A percentile compares a stretch with the other conserved stretches of the same genome.
Evolutionary conservation across 2,888 invertebrate species (phyloP).

Genomic region (Priocnemis perturbator): DNA sequence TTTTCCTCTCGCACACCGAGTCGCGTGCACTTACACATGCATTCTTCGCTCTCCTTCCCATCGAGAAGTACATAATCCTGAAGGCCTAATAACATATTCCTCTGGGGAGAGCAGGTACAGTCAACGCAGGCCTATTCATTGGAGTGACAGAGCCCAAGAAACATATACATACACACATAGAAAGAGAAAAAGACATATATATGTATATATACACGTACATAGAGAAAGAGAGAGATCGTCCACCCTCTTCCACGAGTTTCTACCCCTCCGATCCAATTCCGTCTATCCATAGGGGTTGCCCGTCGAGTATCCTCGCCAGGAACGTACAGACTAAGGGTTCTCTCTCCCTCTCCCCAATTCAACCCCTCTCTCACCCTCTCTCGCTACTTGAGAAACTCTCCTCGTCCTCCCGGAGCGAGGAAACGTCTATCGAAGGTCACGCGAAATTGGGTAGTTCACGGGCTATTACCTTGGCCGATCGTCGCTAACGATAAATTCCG

Average conservation of each 20-base stretch:
- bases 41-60: constrained; percentile 39
- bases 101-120: constrained; percentile 53
- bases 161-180: not conserved
- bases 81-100: constrained; percentile 69
- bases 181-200: not conserved
- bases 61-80: constrained; percentile 67
- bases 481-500: constrained; percentile 54
- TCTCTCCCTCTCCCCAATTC: constrained; percentile 8
- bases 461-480: constrained; percentile 52
- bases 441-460: constrained; percentile 56
- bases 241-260: constrained; percentile 40
- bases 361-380: constrained; percentile 7
- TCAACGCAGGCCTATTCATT: constrained; percentile 9
- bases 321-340: not conserved
- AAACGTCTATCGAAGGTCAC: constrained; percentile 54
- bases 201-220: not conserved
- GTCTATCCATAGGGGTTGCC: constrained; percentile 49
- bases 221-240: constrained; percentile 21
- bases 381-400: constrained; percentile 18
- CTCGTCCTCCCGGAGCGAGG: constrained; percentile 22
- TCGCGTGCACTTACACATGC: constrained; percentile 20
- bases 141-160: constrained; percentile 2
- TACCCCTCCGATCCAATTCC: constrained; percentile 61
- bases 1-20: constrained; percentile 18
- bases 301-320: constrained; percentile 34